Evolutionary conservation across 2,113 vertebrate species (phyloP).

Genomic region (Agapornis roseicollis): DNA sequence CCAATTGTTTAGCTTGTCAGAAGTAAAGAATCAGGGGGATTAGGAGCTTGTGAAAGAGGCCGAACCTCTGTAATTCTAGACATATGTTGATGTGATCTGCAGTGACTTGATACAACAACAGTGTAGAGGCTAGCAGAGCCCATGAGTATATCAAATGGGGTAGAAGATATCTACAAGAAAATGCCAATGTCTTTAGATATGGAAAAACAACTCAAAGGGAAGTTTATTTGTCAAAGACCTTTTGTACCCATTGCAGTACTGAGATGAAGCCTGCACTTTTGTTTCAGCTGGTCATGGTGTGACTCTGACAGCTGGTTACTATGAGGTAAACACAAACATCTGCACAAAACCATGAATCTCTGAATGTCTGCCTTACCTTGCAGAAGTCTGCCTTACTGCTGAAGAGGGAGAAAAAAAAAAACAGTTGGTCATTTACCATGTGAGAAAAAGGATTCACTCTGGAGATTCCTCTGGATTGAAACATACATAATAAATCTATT

Average conservation of each 20-base stretch:
- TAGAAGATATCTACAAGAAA: background rate
- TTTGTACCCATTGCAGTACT: background rate
- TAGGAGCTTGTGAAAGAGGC: background rate
- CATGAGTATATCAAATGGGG: background rate
- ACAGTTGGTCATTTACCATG: background rate
- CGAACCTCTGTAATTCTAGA: background rate
- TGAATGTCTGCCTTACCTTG: background rate
- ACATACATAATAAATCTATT: background rate
- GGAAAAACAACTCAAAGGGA: background rate
- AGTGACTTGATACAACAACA: background rate
- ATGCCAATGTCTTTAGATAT: background rate
- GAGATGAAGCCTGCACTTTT: background rate
- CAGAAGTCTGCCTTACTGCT: background rate
- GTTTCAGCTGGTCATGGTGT: background rate
- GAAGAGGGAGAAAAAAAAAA: constrained; percentile 14
- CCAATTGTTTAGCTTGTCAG: background rate
- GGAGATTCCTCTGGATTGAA: background rate
- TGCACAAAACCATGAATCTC: background rate
- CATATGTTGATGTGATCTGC: background rate
- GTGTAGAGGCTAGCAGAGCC: background rate
- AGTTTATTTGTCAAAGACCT: background rate
- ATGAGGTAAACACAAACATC: background rate
- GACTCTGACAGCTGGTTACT: background rate
- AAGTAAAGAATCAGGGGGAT: background rate
- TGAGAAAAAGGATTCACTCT: background rate